Evolutionary conservation across 1,140 invertebrate genomes (phyloP).

Genomic region (Drosophila grimshawi): DNA sequence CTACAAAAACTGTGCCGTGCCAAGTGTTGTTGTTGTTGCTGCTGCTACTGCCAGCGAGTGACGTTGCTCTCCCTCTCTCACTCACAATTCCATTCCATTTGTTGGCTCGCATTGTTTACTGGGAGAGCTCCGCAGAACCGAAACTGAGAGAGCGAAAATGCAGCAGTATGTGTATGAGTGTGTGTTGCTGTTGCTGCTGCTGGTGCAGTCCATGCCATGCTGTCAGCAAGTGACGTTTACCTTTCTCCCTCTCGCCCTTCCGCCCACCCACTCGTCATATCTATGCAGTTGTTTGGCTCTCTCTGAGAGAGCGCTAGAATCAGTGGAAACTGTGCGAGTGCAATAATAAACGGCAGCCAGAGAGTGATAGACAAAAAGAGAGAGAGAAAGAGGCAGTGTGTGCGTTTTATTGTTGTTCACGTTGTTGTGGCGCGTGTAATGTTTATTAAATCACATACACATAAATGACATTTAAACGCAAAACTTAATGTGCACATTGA

Average conservation of each 20-base stretch:
- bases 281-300: conserved; percentile 56
- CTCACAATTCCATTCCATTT: conserved; percentile 38
- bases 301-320: conserved; percentile 4
- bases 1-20: conserved; percentile 62
- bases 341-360: not conserved
- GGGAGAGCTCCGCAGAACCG: conserved; percentile 1
- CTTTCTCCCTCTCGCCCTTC: conserved; percentile 33
- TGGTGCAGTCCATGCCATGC: conserved; percentile 23
- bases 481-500: conserved; percentile 31
- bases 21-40: conserved; percentile 39
- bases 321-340: conserved; percentile 6
- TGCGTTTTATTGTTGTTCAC: conserved; percentile 25
- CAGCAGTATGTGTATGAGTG: conserved; percentile 5
- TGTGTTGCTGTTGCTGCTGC: conserved; percentile 15
- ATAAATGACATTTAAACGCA: conserved; percentile 34
- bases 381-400: conserved; percentile 24
- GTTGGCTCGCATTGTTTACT: conserved; percentile 39
- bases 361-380: not conserved
- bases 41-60: conserved; percentile 5
- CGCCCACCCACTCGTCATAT: conserved; percentile 40
- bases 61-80: conserved; percentile 32
- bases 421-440: conserved; percentile 36
- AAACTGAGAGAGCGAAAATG: conserved; percentile 33
- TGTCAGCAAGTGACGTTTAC: conserved; percentile 42
- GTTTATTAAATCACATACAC: conserved; percentile 44